These are phyloP conservation scores for Drosophila pseudoobscura DNA, from an alignment of 1,140 invertebrate genomes.

Conservation along the genomic window DNA sequence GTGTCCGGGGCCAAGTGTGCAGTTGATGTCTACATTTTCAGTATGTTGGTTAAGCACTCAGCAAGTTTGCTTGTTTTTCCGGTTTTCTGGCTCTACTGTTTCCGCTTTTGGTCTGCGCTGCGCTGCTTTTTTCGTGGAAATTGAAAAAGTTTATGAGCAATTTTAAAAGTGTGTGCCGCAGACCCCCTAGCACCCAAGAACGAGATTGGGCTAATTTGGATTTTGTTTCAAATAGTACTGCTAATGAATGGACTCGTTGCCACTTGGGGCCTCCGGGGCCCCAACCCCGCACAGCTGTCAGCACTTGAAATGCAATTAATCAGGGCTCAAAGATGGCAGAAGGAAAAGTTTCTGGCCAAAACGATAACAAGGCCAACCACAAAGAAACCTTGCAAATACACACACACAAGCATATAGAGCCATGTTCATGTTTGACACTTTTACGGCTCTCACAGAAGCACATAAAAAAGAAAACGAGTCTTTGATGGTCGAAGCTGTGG, in stretches of 20 bases:
- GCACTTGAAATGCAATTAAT: constrained; percentile 79
- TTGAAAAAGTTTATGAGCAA: constrained; percentile 73
- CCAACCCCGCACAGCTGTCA: background rate
- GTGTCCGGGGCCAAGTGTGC: constrained; percentile 10
- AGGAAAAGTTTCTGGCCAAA: constrained; percentile 40
- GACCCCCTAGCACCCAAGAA: background rate
- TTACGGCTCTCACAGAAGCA: too few relatives aligned
- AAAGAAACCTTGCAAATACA: constrained; percentile 31
- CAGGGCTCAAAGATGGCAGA: constrained; percentile 56
- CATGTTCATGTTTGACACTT: background rate
- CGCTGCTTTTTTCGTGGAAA: constrained; percentile 36
- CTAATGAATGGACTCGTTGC: constrained; percentile 74
- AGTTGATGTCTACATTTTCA: constrained; percentile 59
- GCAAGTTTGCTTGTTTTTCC: constrained; percentile 47
- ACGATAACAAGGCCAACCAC: constrained; percentile 54
- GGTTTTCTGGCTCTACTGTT: constrained; percentile 29
- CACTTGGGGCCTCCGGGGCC: constrained; percentile 22
- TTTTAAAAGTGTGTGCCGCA: constrained; percentile 40
- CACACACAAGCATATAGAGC: background rate
- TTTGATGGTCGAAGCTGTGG: too few relatives aligned
- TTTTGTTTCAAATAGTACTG: constrained; percentile 40
- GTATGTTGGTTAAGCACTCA: constrained; percentile 51
- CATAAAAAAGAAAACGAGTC: too few relatives aligned
- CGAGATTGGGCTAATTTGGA: constrained; percentile 48
- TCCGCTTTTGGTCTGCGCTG: constrained; percentile 24